Conservation (phyloP, 2,888 invertebrate genomes). For the Nycteola revayana region DNA sequence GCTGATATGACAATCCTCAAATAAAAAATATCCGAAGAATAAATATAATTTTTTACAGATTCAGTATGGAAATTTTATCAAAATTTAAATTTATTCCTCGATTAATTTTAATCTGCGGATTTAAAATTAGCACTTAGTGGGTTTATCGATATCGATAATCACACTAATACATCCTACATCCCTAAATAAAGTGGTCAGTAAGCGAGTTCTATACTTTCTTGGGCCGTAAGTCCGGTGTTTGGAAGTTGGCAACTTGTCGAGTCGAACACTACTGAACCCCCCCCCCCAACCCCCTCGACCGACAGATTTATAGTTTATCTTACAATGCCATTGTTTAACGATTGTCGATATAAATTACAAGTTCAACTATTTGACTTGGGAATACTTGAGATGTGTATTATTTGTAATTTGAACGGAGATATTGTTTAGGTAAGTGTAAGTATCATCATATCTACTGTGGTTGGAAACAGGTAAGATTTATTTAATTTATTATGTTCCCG, state of each 20-base stretch:
- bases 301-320: constrained; percentile 70
- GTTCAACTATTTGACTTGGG: constrained; percentile 31
- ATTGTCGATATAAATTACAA: constrained; percentile 33
- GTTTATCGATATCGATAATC: constrained; percentile 20
- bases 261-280: constrained; percentile 59
- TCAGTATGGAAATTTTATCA: too few relatives aligned
- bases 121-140: too few relatives aligned
- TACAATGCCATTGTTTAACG: constrained; percentile 47
- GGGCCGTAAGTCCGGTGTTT: constrained; percentile 76
- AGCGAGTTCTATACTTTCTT: constrained; percentile 75
- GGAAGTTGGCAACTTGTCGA: constrained; percentile 70
- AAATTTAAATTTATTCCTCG: too few relatives aligned
- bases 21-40: too few relatives aligned
- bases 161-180: constrained; percentile 16
- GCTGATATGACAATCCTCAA: too few relatives aligned
- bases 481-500: too few relatives aligned
- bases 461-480: too few relatives aligned
- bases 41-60: too few relatives aligned
- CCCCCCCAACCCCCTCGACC: constrained; percentile 28
- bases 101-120: too few relatives aligned
- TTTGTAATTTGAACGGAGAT: background rate
- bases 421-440: too few relatives aligned
- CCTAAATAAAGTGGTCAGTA: constrained; percentile 44
- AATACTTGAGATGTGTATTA: constrained; percentile 22
- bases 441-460: too few relatives aligned